Percentiles rank a stretch among this genome's conserved stretches.
Evolutionary conservation across 23 tunicate genomes (phyloP).

Genomic region (Trididemnum miniatum): DNA sequence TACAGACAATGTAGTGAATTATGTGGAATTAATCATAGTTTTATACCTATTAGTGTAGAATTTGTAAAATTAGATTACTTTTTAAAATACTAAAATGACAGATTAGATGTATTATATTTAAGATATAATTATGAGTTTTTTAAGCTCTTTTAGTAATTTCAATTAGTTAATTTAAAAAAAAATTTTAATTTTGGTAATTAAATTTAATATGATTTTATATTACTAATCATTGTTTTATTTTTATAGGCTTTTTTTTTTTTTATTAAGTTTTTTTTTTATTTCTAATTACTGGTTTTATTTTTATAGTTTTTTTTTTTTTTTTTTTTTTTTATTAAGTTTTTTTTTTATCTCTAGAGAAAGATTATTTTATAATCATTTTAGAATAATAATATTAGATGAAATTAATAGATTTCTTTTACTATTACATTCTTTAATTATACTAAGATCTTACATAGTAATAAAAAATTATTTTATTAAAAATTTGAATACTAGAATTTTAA

Average conservation of each 20-base stretch:
- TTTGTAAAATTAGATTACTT: not conserved
- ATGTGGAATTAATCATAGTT: conserved; percentile 24
- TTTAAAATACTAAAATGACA: not conserved
- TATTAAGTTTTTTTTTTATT: not conserved
- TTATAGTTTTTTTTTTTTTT: not conserved
- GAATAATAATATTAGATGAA: not conserved
- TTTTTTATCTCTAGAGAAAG: not conserved
- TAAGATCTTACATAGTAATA: not conserved
- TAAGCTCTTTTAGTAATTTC: too few relatives aligned
- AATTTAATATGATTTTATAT: too few relatives aligned
- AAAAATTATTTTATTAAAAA: not conserved
- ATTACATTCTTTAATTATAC: not conserved
- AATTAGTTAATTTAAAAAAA: too few relatives aligned
- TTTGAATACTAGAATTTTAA: not conserved
- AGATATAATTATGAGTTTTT: not conserved
- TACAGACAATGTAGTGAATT: conserved; percentile 19
- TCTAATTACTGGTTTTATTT: not conserved
- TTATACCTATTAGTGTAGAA: conserved; percentile 12
- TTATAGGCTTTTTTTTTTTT: too few relatives aligned
- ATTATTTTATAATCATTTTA: not conserved
- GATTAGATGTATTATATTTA: not conserved
- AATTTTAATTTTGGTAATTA: not conserved
- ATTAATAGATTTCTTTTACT: not conserved
- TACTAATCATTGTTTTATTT: too few relatives aligned
- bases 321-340: conserved; percentile 3